phyloP scores from a whole-genome alignment of 2,113 vertebrate genomes.

The Chitala chitala region DNA sequence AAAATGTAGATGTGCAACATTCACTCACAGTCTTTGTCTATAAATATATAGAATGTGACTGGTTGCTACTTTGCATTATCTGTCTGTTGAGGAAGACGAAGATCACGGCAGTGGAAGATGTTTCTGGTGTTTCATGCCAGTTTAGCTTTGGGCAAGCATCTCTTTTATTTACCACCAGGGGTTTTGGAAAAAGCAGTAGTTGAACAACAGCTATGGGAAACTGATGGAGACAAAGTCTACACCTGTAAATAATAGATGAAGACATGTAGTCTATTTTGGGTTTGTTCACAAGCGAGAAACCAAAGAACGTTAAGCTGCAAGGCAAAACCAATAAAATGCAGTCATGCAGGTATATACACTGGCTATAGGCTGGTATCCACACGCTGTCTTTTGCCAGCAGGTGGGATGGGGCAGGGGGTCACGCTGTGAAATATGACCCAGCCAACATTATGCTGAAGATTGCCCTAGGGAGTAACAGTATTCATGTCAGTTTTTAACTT shows the following conservation, averaged over 20 bases:
- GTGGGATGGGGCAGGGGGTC: background rate
- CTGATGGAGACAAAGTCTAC: background rate
- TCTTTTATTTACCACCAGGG: slow-evolving; percentile 1
- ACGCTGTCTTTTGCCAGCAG: no score
- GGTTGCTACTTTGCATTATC: background rate
- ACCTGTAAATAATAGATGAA: slow-evolving; percentile 30
- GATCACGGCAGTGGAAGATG: background rate
- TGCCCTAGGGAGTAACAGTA: background rate
- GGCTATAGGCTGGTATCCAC: background rate
- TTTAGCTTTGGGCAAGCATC: no score
- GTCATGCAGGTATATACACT: background rate
- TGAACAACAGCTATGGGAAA: slow-evolving; percentile 27
- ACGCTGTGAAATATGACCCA: background rate
- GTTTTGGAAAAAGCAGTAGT: slow-evolving; percentile 11
- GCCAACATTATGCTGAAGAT: background rate
- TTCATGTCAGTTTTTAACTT: background rate
- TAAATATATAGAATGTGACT: background rate
- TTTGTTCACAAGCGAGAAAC: slow-evolving; percentile 23
- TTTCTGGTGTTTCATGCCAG: background rate
- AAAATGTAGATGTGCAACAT: background rate
- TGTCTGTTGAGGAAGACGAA: background rate
- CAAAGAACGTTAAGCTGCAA: slow-evolving; percentile 9
- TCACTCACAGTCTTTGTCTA: background rate
- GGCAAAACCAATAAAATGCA: slow-evolving; percentile 23
- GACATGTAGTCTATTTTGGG: slow-evolving; percentile 16